Base-by-base conservation (phyloP, 2,797 vertebrate species). In the Columba guinea region DNA sequence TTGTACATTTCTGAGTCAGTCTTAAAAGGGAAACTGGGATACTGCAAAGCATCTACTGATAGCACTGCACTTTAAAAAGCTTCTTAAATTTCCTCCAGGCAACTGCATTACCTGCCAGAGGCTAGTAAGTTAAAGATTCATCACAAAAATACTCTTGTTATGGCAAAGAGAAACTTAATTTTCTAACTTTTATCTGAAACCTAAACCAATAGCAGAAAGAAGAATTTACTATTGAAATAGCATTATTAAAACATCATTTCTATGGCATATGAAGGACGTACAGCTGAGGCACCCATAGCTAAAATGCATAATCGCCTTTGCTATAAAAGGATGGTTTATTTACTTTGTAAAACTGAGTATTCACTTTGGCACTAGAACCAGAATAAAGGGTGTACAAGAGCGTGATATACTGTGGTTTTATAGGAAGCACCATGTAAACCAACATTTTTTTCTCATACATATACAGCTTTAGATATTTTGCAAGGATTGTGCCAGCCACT, bases 261-360 rank as follows among this genome's bases (percentile, higher is more conserved):
- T n/a, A 11, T 1, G 3, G 41, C 32, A 76, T 68, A 59, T 9
- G 12, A 86, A 84, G 30, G 17, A 78, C 8, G 8, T n/a, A 55
- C 22, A 87, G 76, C 49, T 58, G 37, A 90, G 34, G 41, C 32
- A 56, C 2, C 4, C 5, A 16, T 26, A 71, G 3, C 74, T 94
- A 91, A 78, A 96, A 97, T 88, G 78, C 8, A 6, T 63, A 97
- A 96, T 93, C 90, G 89, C 56, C 34, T 78, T 77, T 85, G 41
- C 16, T 82, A 73, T 56, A 92, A 73, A 87, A 93, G 94, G 48
- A 41, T 68, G 21, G 2, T 69, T 90, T 77, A 80, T 96, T 93
- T 97, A 88, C 88, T 87, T 85, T 82, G 53, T 82, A 96, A 95
- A 71, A 27, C 34, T 64, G 34, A 93, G 35, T 92, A 84, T 56